These are phyloP conservation scores for Ifrita kowaldi DNA, from an alignment of 2,113 vertebrate genomes.

Conservation along the genomic window DNA sequence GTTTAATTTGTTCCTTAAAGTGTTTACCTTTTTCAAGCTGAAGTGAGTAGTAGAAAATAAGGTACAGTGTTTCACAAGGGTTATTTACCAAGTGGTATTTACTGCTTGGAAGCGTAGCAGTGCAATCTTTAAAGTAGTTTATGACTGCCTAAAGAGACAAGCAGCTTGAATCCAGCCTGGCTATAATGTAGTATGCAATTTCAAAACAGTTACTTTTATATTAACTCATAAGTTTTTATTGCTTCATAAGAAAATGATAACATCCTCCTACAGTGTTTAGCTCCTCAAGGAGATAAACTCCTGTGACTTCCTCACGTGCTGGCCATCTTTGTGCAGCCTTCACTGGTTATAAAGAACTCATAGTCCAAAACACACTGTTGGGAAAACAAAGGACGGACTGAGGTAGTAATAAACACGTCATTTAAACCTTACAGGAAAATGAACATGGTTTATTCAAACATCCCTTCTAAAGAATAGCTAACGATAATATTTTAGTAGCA, in stretches of 20 bases:
- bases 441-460: background rate
- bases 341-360: background rate
- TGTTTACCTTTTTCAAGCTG: background rate
- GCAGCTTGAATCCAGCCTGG: background rate
- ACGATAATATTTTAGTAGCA: background rate
- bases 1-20: background rate
- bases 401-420: background rate
- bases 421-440: constrained; percentile 6
- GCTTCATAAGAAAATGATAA: background rate
- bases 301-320: background rate
- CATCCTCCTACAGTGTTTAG: background rate
- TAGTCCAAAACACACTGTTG: background rate
- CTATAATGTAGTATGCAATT: background rate
- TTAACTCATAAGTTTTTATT: background rate
- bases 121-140: background rate
- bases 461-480: background rate
- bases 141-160: background rate
- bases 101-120: background rate
- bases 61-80: background rate
- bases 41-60: background rate
- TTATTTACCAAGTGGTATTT: background rate
- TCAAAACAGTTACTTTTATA: background rate
- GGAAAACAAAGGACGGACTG: background rate
- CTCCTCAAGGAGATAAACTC: background rate
- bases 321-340: background rate